Evolutionary conservation across 2,113 vertebrate species (phyloP).

Genomic region (Bos javanicus): DNA sequence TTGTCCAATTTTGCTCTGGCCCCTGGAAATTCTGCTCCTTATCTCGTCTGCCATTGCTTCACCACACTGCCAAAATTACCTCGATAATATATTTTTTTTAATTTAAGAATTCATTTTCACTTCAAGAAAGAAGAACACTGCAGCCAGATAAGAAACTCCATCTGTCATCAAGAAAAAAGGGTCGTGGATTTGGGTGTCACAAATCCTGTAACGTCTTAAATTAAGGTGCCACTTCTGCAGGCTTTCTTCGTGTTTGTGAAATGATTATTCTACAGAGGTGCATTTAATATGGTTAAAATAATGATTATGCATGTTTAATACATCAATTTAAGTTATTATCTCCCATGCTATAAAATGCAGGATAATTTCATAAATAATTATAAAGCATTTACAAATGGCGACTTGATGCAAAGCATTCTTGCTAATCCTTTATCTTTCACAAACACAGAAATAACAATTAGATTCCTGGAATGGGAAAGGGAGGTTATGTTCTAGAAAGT

Average conservation of each 20-base stretch:
- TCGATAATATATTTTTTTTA: slow-evolving; percentile 60
- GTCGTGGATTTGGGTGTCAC: slow-evolving; percentile 54
- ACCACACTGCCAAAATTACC: slow-evolving; percentile 64
- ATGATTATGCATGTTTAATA: slow-evolving; percentile 76
- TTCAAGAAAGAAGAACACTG: slow-evolving; percentile 48
- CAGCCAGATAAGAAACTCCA: slow-evolving; percentile 70
- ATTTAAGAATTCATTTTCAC: slow-evolving; percentile 68
- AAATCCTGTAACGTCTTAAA: slow-evolving; percentile 71
- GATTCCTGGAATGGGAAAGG: slow-evolving; percentile 49
- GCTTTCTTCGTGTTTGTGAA: slow-evolving; percentile 64
- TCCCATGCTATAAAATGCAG: slow-evolving; percentile 71
- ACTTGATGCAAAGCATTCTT: slow-evolving; percentile 56
- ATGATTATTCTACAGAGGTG: slow-evolving; percentile 75
- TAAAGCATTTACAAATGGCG: slow-evolving; percentile 60
- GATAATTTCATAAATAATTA: slow-evolving; percentile 83
- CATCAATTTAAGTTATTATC: slow-evolving; percentile 78
- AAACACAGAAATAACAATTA: slow-evolving; percentile 53
- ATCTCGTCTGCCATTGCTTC: slow-evolving; percentile 43
- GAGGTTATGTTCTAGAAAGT: slow-evolving; percentile 50
- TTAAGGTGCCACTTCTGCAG: slow-evolving; percentile 71
- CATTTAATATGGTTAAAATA: slow-evolving; percentile 79
- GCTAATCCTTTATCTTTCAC: slow-evolving; percentile 69
- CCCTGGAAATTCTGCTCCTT: slow-evolving; percentile 39
- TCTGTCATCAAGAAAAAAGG: slow-evolving; percentile 69
- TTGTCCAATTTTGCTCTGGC: slow-evolving; percentile 53